A percentile compares a stretch with the other conserved stretches of the same genome.
Evolutionary conservation across 92 coral and sea anemone genomes (phyloP).

Genomic region (Porites evermanni): DNA sequence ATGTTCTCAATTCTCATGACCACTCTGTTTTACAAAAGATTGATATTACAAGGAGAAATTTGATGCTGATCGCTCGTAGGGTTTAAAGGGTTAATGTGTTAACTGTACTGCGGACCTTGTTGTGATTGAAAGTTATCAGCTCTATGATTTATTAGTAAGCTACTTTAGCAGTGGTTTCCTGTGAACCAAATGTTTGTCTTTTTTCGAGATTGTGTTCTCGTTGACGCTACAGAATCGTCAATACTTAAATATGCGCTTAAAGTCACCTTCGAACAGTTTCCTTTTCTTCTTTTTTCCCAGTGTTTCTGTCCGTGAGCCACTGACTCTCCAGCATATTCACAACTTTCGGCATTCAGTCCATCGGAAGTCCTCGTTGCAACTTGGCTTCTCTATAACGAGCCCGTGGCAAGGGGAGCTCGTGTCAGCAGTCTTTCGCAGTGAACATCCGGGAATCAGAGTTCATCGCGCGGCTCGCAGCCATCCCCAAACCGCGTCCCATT

Average conservation of each 20-base stretch:
- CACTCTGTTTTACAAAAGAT: too few species aligned
- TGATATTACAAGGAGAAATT: too few species aligned
- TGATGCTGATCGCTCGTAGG: too few species aligned
- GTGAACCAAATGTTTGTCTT: too few species aligned
- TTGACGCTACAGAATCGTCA: not conserved
- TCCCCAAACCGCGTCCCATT: slow-evolving; percentile 47
- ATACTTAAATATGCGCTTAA: not conserved
- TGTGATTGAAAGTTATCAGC: too few species aligned
- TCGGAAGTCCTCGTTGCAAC: not conserved
- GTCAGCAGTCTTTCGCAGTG: not conserved
- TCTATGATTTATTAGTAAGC: too few species aligned
- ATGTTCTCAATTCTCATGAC: too few species aligned
- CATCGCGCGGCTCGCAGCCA: slow-evolving; percentile 51
- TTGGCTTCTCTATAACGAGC: not conserved
- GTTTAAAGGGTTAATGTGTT: too few species aligned
- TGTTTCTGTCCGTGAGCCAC: not conserved
- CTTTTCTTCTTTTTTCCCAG: not conserved
- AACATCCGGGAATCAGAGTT: slow-evolving; percentile 10
- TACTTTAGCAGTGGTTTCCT: too few species aligned
- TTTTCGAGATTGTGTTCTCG: too few species aligned
- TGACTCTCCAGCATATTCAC: not conserved
- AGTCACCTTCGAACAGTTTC: not conserved
- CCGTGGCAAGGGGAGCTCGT: not conserved
- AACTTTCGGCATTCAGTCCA: not conserved
- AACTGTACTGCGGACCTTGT: too few species aligned